Evolutionary conservation across 2,113 vertebrate genomes (phyloP).

Genomic region (Lichenostomus cassidix): DNA sequence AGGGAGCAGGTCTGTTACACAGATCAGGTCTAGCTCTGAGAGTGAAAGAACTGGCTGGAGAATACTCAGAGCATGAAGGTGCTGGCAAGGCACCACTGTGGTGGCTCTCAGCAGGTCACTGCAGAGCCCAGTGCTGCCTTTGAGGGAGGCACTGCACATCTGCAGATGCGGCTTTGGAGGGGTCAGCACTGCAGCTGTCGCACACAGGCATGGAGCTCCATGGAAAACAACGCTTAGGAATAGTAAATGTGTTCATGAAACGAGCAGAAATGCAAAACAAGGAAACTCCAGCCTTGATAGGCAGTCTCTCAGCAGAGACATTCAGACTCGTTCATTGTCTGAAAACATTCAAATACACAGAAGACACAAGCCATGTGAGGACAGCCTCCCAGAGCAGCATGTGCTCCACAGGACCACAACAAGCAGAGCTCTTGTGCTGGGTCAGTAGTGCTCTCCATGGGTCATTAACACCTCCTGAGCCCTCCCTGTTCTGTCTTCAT

Average conservation of each 20-base stretch:
- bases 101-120: not conserved
- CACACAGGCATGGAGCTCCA: accelerated
- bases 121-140: not conserved
- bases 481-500: not conserved
- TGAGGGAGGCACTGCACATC: not conserved
- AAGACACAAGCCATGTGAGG: not conserved
- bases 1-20: not conserved
- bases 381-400: not conserved
- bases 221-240: not conserved
- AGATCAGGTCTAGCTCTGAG: not conserved
- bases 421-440: not conserved
- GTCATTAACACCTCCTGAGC: not conserved
- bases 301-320: not conserved
- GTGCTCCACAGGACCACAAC: not conserved
- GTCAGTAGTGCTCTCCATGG: not conserved
- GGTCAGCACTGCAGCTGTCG: accelerated
- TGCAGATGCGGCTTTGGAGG: not conserved
- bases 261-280: not conserved
- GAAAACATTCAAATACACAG: not conserved
- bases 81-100: not conserved
- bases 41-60: not conserved
- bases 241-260: not conserved
- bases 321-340: not conserved
- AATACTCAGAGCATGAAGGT: not conserved
- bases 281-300: not conserved